Conservation (phyloP, 2,113 vertebrate genomes). For the Actinemys pallida region DNA sequence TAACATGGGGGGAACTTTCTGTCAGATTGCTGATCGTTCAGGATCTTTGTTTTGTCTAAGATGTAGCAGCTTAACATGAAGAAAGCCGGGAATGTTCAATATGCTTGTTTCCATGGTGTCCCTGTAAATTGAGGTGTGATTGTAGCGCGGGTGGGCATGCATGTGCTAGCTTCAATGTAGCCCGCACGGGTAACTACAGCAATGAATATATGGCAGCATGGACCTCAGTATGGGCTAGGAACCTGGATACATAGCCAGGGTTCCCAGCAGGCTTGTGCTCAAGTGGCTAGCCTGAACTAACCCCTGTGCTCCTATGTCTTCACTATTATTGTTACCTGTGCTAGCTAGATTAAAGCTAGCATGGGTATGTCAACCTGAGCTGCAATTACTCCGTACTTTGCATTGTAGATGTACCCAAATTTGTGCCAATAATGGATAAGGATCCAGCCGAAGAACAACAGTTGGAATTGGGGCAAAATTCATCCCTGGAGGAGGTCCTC, state of each 20-base stretch:
- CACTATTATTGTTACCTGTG: too few species aligned
- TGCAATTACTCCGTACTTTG: not conserved
- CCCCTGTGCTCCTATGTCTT: too few species aligned
- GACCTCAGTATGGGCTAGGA: too few species aligned
- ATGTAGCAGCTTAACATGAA: not conserved
- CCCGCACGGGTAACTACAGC: too few species aligned
- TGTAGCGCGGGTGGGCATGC: too few species aligned
- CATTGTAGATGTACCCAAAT: not conserved
- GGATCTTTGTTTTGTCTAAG: constrained; percentile 9
- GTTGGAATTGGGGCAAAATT: not conserved
- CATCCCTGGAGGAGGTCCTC: not conserved
- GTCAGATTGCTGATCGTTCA: not conserved
- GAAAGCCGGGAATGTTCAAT: not conserved
- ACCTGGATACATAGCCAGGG: too few species aligned
- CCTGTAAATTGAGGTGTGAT: too few species aligned
- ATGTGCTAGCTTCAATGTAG: too few species aligned
- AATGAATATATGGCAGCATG: too few species aligned
- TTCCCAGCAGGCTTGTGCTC: too few species aligned
- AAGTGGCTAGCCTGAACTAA: too few species aligned
- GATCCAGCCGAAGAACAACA: not conserved
- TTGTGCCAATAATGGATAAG: not conserved
- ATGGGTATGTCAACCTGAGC: not conserved
- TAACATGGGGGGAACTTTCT: not conserved
- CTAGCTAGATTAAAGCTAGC: too few species aligned
- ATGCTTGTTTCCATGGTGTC: not conserved